Percentiles rank a stretch among this genome's conserved stretches.
These are phyloP conservation scores for Muricea muricata DNA, from an alignment of 92 coral and sea anemone genomes.

Conservation along the genomic window DNA sequence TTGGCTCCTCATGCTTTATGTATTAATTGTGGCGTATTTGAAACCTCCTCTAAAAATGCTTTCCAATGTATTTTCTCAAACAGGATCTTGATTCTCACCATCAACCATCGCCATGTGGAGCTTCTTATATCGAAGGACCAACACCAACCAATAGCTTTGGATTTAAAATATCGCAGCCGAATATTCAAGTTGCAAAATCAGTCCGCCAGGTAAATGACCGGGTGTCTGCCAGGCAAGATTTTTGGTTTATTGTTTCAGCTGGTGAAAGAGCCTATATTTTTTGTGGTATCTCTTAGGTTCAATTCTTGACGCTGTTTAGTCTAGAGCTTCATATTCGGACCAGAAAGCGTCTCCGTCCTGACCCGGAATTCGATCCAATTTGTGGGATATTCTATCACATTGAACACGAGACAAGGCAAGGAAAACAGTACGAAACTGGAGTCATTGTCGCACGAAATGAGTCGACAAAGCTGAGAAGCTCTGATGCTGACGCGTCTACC, in stretches of 20 bases:
- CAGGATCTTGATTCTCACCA: neutral
- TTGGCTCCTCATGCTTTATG: too few species aligned
- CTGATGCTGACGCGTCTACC: constrained; percentile 24
- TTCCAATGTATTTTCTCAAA: neutral
- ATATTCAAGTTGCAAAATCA: constrained; percentile 82
- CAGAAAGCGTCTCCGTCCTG: constrained; percentile 81
- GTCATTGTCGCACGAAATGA: constrained; percentile 81
- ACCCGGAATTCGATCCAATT: constrained; percentile 95
- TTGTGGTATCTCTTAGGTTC: constrained; percentile 64
- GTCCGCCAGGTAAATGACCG: constrained; percentile 75
- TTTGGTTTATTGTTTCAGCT: too few species aligned
- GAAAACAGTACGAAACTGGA: constrained; percentile 73
- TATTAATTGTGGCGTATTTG: too few species aligned
- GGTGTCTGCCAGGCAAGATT: too few species aligned
- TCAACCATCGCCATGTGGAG: constrained; percentile 17
- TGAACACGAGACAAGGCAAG: constrained; percentile 75
- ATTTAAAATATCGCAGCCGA: constrained; percentile 83
- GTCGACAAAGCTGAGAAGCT: constrained; percentile 52
- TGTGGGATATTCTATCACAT: constrained; percentile 90
- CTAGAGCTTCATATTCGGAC: constrained; percentile 91
- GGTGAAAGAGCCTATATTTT: neutral
- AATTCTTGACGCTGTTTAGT: constrained; percentile 86
- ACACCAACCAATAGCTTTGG: constrained; percentile 96
- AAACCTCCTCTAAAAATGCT: too few species aligned
- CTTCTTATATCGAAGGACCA: constrained; percentile 93